Conservation (phyloP, 2,888 invertebrate genomes). For the Lycaena phlaeas region DNA sequence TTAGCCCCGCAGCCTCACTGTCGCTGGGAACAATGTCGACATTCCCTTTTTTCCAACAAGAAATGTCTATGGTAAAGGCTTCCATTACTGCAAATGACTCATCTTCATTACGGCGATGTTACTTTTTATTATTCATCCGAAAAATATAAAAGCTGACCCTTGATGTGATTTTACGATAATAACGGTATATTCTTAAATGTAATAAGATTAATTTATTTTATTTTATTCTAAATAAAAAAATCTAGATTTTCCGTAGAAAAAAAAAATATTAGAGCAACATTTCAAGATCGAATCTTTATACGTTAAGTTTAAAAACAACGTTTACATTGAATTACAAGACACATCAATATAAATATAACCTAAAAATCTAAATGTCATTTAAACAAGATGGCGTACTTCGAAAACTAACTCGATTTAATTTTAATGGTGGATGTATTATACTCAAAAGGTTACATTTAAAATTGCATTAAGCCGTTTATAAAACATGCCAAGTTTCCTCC, state of each 20-base stretch:
- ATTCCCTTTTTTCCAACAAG: conserved; percentile 27
- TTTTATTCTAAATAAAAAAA: too few relatives aligned
- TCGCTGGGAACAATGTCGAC: conserved; percentile 46
- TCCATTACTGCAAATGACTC: conserved; percentile 7
- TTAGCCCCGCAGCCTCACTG: conserved; percentile 35
- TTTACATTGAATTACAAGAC: too few relatives aligned
- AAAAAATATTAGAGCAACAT: too few relatives aligned
- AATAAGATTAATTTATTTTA: too few relatives aligned
- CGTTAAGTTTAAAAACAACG: too few relatives aligned
- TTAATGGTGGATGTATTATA: conserved; percentile 34
- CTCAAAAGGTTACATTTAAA: conserved; percentile 50
- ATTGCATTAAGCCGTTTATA: conserved; percentile 49
- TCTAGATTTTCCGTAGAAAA: too few relatives aligned
- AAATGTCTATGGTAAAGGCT: conserved; percentile 11
- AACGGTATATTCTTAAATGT: too few relatives aligned
- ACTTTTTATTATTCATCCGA: too few relatives aligned
- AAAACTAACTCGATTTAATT: conserved; percentile 41
- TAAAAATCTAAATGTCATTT: conserved; percentile 2
- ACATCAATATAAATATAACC: too few relatives aligned
- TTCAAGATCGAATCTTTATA: too few relatives aligned
- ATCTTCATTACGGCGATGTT: conserved; percentile 2
- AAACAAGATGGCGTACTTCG: conserved; percentile 10
- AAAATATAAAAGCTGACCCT: too few relatives aligned
- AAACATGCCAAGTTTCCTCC: conserved; percentile 39
- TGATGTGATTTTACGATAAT: too few relatives aligned